Evolutionary conservation across 1,140 invertebrate species (phyloP).

Genomic region (Dendrolimus punctatus): DNA sequence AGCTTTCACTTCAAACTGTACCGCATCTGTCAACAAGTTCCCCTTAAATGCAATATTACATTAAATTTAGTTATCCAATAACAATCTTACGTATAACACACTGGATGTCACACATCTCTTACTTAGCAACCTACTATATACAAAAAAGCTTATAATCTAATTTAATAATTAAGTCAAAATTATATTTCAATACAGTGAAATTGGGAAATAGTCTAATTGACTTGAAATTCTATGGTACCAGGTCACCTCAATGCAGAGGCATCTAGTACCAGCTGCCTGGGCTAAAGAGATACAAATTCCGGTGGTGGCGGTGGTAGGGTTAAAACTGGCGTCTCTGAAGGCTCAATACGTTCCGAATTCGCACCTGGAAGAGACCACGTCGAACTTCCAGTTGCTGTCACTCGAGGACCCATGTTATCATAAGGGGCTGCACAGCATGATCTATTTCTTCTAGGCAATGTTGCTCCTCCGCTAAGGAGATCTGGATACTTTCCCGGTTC

Average conservation of each 20-base stretch:
- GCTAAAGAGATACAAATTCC: conserved; percentile 66
- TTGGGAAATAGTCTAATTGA: conserved; percentile 66
- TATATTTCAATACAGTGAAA: conserved; percentile 41
- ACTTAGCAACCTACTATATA: conserved; percentile 49
- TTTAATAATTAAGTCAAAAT: not conserved
- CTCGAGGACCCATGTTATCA: conserved; percentile 91
- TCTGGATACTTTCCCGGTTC: conserved; percentile 76
- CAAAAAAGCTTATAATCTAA: conserved; percentile 22
- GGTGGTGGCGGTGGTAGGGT: conserved; percentile 59
- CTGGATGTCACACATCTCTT: conserved; percentile 58
- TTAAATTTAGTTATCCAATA: conserved; percentile 40
- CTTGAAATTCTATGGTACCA: conserved; percentile 50
- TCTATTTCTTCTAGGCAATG: conserved; percentile 46
- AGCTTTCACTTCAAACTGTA: conserved; percentile 32
- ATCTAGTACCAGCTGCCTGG: conserved; percentile 62
- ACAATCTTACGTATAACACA: conserved; percentile 63
- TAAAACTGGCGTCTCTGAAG: conserved; percentile 50
- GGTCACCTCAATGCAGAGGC: conserved; percentile 59
- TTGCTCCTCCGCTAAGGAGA: conserved; percentile 68
- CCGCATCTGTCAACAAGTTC: conserved; percentile 49
- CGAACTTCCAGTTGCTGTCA: conserved; percentile 88
- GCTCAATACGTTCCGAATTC: conserved; percentile 40
- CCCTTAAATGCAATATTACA: conserved; percentile 50
- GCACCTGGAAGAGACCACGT: conserved; percentile 84
- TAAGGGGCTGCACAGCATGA: conserved; percentile 74